phyloP scores from a whole-genome alignment of 2,888 invertebrate species.

The Tetragnatha montana region DNA sequence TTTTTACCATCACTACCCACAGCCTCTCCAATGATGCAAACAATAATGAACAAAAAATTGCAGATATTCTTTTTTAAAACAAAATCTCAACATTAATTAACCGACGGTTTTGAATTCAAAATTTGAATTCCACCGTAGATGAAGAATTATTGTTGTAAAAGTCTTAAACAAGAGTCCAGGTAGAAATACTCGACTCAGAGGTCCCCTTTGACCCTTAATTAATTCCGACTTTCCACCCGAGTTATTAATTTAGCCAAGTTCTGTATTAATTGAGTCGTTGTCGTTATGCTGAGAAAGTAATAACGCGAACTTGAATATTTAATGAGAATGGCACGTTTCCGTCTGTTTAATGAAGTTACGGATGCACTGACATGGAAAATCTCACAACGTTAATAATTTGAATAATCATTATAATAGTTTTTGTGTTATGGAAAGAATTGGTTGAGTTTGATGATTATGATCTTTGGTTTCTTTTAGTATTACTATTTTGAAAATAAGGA shows the following conservation, averaged over 20 bases:
- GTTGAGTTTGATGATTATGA: not conserved
- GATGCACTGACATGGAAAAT: not conserved
- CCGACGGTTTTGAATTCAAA: not conserved
- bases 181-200: not conserved
- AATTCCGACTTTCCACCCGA: not conserved
- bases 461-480: no score
- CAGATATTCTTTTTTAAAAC: not conserved
- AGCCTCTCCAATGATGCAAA: no score
- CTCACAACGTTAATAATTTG: not conserved
- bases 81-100: not conserved
- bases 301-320: not conserved
- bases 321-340: not conserved
- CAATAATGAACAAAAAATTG: no score
- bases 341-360: not conserved
- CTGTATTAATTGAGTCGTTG: not conserved
- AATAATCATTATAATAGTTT: not conserved
- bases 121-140: not conserved
- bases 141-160: not conserved
- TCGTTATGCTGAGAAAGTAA: not conserved
- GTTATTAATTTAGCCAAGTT: not conserved
- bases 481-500: no score
- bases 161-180: not conserved
- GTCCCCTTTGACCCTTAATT: constrained; percentile 1
- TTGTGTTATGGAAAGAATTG: not conserved
- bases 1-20: no score